Conservation (phyloP, 2,113 vertebrate species). For the Actenoides hombroni region DNA sequence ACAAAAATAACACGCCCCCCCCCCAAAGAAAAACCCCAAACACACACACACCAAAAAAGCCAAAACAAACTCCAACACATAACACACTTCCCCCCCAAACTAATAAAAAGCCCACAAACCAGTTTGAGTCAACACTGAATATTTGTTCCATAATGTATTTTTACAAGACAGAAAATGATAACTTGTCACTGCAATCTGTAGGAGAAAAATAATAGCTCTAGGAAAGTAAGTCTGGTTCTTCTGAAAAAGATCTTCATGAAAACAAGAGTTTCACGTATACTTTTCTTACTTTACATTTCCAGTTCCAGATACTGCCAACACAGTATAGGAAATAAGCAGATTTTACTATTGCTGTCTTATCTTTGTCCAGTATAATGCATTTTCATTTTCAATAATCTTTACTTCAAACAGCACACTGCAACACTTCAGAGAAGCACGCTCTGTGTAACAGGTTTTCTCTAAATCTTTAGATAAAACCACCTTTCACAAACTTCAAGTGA, state of each 20-base stretch:
- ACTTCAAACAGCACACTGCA: background rate
- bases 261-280: background rate
- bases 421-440: background rate
- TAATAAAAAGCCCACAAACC: background rate
- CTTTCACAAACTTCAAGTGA: background rate
- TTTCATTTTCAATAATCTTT: slow-evolving; percentile 11
- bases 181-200: background rate
- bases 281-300: background rate
- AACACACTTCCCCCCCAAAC: background rate
- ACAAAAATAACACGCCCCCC: background rate
- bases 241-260: background rate
- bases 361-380: background rate
- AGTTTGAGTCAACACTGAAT: background rate
- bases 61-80: background rate
- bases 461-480: slow-evolving; percentile 11
- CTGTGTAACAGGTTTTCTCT: background rate
- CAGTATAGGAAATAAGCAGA: background rate
- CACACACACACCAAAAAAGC: too few species aligned
- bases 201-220: background rate
- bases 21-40: background rate
- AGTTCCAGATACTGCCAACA: background rate
- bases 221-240: background rate
- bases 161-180: background rate
- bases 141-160: background rate
- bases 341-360: background rate